Conservation (phyloP, 2,888 invertebrate species). For the Diarsia dahlii region DNA sequence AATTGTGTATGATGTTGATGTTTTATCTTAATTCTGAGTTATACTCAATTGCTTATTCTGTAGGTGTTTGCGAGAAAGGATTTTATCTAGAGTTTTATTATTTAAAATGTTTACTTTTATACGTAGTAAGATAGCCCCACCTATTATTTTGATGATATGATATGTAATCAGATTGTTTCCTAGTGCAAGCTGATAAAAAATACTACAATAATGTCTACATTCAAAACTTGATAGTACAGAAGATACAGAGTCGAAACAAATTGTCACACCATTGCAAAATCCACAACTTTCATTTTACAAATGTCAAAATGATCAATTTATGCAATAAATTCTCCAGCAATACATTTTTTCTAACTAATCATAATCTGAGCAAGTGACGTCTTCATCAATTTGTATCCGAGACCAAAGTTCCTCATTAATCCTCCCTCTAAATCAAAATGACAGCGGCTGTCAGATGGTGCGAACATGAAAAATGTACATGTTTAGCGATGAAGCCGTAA, state of each 20-base stretch:
- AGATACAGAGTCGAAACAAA: not conserved
- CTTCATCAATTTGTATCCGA: conserved; percentile 28
- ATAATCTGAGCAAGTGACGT: conserved; percentile 4
- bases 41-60: not conserved
- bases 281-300: not conserved
- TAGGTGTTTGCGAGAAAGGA: not conserved
- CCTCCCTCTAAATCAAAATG: conserved; percentile 37
- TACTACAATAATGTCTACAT: not conserved
- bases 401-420: conserved; percentile 27
- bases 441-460: conserved; percentile 47
- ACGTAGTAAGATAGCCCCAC: conserved; percentile 2
- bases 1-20: conserved; percentile 22
- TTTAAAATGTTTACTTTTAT: not conserved
- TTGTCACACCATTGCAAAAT: not conserved
- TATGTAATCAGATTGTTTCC: not conserved
- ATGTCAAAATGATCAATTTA: conserved; percentile 23
- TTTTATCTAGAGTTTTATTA: conserved; percentile 1
- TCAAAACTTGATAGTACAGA: not conserved
- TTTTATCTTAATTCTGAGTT: conserved; percentile 21
- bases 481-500: conserved; percentile 48
- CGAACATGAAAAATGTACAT: conserved; percentile 52
- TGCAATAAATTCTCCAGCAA: not conserved
- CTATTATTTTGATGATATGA: conserved; percentile 1
- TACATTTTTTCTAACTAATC: not conserved
- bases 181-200: not conserved